phyloP scores from a whole-genome alignment of 2,888 invertebrate species.

The Pristionchus japonicus region DNA sequence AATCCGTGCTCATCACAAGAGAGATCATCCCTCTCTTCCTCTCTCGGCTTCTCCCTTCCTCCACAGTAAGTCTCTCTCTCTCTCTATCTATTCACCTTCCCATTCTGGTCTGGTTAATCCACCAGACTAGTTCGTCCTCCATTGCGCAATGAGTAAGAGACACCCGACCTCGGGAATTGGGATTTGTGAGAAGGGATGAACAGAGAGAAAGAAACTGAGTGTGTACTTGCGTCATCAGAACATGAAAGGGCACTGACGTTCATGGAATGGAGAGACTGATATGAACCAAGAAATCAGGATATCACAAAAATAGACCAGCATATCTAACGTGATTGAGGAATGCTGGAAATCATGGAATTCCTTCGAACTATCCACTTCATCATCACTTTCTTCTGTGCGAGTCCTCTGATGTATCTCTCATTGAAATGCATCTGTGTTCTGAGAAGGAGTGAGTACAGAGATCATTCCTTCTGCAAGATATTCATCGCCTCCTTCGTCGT shows the following conservation, averaged over 20 bases:
- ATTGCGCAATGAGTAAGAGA: conserved; percentile 34
- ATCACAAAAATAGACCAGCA: not conserved
- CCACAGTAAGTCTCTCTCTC: not conserved
- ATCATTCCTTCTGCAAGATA: conserved; percentile 10
- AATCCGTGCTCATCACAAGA: not conserved
- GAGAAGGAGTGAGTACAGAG: not conserved
- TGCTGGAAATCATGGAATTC: too few species aligned
- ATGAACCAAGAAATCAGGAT: not conserved
- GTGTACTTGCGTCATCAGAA: not conserved
- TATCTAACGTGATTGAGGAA: too few species aligned
- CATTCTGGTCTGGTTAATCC: not conserved
- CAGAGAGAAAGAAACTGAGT: not conserved
- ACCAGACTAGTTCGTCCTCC: not conserved
- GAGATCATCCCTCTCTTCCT: conserved; percentile 17
- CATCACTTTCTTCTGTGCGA: conserved; percentile 7
- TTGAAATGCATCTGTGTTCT: not conserved
- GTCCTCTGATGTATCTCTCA: not conserved
- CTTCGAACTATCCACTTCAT: not conserved
- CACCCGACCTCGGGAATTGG: conserved; percentile 29
- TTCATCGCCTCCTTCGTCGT: not conserved
- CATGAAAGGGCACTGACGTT: not conserved
- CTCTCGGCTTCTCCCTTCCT: not conserved
- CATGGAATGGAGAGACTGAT: not conserved
- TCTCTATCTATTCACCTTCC: not conserved
- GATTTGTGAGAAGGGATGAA: not conserved